These are phyloP conservation scores for Micrastur ruficollis DNA, from an alignment of 2,797 vertebrate genomes.

Conservation along the genomic window DNA sequence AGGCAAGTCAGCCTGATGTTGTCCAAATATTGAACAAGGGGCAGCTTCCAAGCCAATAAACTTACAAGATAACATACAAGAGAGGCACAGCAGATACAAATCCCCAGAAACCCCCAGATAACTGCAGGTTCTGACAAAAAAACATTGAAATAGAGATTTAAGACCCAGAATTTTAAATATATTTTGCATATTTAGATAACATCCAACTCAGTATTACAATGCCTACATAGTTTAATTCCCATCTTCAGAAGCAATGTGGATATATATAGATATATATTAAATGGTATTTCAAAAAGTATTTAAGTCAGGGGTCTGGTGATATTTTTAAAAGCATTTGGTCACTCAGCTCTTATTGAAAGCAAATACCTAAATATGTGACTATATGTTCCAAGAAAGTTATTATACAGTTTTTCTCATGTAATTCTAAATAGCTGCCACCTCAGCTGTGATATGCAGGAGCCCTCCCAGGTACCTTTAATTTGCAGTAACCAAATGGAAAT, in stretches of 20 bases:
- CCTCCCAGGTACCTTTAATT: not conserved
- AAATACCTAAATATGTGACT: not conserved
- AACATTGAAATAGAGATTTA: not conserved
- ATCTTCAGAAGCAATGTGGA: not conserved
- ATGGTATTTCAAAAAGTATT: not conserved
- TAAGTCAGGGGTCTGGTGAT: not conserved
- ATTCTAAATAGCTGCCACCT: not conserved
- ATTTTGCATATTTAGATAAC: not conserved
- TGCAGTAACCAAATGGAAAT: not conserved
- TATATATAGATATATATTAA: not conserved
- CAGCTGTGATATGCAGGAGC: not conserved
- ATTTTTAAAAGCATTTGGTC: not conserved
- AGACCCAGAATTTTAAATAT: not conserved
- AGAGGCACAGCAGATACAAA: not conserved
- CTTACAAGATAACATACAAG: not conserved
- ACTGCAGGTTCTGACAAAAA: not conserved
- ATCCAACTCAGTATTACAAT: not conserved
- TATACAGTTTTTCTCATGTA: not conserved
- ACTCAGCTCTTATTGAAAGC: not conserved
- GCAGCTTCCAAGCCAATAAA: not conserved
- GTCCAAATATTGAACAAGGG: not conserved
- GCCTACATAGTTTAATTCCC: not conserved
- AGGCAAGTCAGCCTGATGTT: not conserved
- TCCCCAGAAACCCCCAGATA: not conserved
- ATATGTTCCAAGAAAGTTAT: not conserved